Evolutionary conservation across 2,113 vertebrate genomes (phyloP).

Genomic region (Eurypyga helias): DNA sequence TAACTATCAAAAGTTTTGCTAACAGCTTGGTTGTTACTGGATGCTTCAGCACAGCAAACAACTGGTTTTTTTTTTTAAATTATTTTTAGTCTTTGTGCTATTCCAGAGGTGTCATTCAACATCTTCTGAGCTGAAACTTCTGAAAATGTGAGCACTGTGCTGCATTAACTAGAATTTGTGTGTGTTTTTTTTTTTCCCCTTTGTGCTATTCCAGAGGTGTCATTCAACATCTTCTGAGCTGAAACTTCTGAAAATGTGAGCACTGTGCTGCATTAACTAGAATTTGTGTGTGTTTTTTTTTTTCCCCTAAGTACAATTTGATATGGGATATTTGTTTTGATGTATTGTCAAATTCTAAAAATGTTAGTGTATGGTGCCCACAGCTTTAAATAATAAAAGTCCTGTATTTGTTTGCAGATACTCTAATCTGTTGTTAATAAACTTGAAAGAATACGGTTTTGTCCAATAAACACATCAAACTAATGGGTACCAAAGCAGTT

Average conservation of each 20-base stretch:
- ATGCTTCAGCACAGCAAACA: background rate
- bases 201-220: background rate
- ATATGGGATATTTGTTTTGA: constrained; percentile 37
- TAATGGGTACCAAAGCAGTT: constrained; percentile 75
- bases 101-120: background rate
- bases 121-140: background rate
- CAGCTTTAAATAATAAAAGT: constrained; percentile 65
- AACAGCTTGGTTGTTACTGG: background rate
- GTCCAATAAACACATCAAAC: constrained; percentile 83
- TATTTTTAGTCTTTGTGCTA: background rate
- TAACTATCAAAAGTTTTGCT: background rate
- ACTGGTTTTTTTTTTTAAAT: background rate
- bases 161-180: background rate
- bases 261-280: background rate
- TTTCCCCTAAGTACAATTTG: background rate
- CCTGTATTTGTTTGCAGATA: constrained; percentile 75
- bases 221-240: background rate
- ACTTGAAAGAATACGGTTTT: constrained; percentile 78
- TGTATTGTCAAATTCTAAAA: constrained; percentile 43
- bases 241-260: background rate
- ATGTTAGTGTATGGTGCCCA: constrained; percentile 13
- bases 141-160: background rate
- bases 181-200: too few species aligned
- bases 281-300: too few species aligned
- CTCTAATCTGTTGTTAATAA: constrained; percentile 83